Percentiles rank a stretch among this genome's conserved stretches.
Conservation (phyloP, 2,797 vertebrate genomes). For the Sebastes diploproa region DNA sequence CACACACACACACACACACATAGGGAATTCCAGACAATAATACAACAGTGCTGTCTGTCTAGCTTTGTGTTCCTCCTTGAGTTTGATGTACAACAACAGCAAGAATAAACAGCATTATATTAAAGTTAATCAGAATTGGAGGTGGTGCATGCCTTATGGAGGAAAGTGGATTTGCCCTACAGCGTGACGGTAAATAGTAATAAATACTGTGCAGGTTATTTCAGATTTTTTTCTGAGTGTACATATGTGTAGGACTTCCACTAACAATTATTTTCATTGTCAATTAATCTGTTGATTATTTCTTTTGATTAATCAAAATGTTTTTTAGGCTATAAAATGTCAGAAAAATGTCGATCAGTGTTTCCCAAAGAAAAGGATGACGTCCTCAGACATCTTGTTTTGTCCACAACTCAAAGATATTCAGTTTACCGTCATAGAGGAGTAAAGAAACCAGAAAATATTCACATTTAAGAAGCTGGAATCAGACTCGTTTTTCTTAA, state of each 20-base stretch:
- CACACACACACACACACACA: slow-evolving; percentile 21
- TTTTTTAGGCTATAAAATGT: too few species aligned
- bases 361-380: too few species aligned
- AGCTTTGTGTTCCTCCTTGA: slow-evolving; percentile 41
- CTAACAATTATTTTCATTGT: too few species aligned
- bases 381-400: fast-evolving
- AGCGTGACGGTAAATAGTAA: background rate
- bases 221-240: background rate
- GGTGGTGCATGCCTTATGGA: background rate
- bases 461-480: too few species aligned
- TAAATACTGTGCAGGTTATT: background rate
- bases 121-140: slow-evolving; percentile 10
- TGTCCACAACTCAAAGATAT: too few species aligned
- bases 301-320: fast-evolving
- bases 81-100: slow-evolving; percentile 19
- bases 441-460: too few species aligned
- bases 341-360: too few species aligned
- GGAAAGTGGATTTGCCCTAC: background rate
- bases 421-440: too few species aligned
- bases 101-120: slow-evolving; percentile 9
- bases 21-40: slow-evolving; percentile 68
- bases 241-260: background rate
- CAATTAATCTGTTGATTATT: too few species aligned
- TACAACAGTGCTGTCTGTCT: slow-evolving; percentile 47
- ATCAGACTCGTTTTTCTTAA: too few species aligned